Conservation (phyloP, 2,888 invertebrate species). For the Aphidoletes aphidimyza region DNA sequence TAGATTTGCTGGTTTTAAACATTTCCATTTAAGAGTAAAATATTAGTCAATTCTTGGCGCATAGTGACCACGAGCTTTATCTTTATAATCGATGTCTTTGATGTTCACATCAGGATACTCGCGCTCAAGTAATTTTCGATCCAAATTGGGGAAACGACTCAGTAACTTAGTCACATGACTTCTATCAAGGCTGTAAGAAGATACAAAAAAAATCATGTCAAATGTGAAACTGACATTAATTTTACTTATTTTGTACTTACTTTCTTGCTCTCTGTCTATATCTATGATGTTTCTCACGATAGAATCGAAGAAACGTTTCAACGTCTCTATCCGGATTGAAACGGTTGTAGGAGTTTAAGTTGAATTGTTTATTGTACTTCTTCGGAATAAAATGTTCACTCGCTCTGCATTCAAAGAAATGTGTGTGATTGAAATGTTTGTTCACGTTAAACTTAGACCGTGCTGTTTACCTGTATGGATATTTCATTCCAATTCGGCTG, state of each 20-base stretch:
- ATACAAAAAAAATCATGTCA: slow-evolving; percentile 58
- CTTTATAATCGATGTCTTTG: slow-evolving; percentile 71
- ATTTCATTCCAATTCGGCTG: slow-evolving; percentile 73
- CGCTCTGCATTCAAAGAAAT: slow-evolving; percentile 62
- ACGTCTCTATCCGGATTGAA: slow-evolving; percentile 71
- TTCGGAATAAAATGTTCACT: slow-evolving; percentile 75
- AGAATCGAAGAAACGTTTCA: slow-evolving; percentile 71
- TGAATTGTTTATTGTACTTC: slow-evolving; percentile 75
- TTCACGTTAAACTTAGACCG: not conserved
- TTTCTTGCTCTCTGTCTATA: slow-evolving; percentile 70
- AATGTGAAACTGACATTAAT: slow-evolving; percentile 38
- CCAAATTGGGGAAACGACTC: slow-evolving; percentile 80
- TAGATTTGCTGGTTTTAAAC: too few relatives aligned
- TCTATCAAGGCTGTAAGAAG: slow-evolving; percentile 69
- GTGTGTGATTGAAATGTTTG: slow-evolving; percentile 12
- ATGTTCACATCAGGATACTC: slow-evolving; percentile 82
- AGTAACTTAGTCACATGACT: slow-evolving; percentile 77
- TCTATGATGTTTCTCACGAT: slow-evolving; percentile 74
- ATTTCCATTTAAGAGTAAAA: too few relatives aligned
- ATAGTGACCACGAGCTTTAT: slow-evolving; percentile 74
- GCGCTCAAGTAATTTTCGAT: slow-evolving; percentile 74
- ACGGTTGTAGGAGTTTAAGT: slow-evolving; percentile 70
- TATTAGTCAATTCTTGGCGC: slow-evolving; percentile 63
- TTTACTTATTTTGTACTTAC: slow-evolving; percentile 63
- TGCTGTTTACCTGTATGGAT: slow-evolving; percentile 68